These are phyloP conservation scores for Artibeus jamaicensis DNA, from an alignment of 2,797 vertebrate genomes.

Conservation along the genomic window DNA sequence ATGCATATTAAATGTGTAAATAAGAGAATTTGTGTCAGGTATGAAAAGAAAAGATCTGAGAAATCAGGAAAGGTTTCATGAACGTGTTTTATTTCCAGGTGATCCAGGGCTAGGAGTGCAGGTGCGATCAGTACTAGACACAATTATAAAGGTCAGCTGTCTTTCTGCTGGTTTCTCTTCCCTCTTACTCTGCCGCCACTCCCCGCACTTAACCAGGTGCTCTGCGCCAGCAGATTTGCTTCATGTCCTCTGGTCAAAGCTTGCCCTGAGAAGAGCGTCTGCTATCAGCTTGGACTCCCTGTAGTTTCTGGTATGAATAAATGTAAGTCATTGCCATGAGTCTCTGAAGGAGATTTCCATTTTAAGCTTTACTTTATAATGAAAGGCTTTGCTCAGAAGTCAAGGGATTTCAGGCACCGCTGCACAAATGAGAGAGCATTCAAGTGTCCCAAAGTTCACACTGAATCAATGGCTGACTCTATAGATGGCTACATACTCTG, in stretches of 20 bases:
- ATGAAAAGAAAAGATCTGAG: not conserved
- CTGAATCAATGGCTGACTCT: not conserved
- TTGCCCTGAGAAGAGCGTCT: slow-evolving; percentile 13
- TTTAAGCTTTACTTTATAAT: slow-evolving; percentile 47
- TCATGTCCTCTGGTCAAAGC: not conserved
- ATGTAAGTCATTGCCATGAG: slow-evolving; percentile 22
- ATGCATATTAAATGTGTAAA: not conserved
- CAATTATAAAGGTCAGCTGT: not conserved
- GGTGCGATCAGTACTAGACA: not conserved
- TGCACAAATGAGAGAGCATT: not conserved
- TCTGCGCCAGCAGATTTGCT: not conserved
- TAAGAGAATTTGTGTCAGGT: not conserved
- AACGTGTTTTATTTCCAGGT: not conserved
- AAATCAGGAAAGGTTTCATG: not conserved
- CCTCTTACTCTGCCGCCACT: not conserved
- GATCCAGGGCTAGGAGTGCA: not conserved
- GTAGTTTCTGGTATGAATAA: not conserved
- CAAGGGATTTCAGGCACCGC: slow-evolving; percentile 23
- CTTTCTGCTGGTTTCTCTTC: not conserved
- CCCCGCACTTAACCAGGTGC: not conserved
- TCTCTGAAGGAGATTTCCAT: slow-evolving; percentile 35
- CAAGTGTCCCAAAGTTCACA: not conserved
- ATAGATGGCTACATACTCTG: not conserved
- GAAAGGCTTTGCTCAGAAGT: slow-evolving; percentile 46
- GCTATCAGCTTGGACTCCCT: not conserved